Conservation (phyloP, 2,888 invertebrate species). For the Iselma pallidipennis region DNA sequence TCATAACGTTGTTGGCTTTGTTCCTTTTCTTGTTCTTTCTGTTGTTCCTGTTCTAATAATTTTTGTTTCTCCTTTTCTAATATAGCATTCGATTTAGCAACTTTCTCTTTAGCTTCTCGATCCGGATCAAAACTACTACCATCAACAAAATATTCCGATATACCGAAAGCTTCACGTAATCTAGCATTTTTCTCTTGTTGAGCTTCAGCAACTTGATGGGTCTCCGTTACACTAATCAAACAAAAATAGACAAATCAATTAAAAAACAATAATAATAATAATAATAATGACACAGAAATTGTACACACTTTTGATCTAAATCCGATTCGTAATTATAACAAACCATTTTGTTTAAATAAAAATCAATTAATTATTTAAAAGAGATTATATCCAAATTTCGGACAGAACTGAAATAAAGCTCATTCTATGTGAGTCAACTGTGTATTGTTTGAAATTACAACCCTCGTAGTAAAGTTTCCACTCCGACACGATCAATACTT, state of each 20-base stretch:
- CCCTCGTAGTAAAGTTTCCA: background rate
- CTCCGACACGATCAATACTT: conserved; percentile 15
- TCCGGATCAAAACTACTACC: conserved; percentile 90
- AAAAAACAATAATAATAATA: background rate
- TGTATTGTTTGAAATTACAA: background rate
- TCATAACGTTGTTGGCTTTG: conserved; percentile 63
- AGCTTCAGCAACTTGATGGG: conserved; percentile 94
- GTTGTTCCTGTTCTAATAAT: conserved; percentile 56
- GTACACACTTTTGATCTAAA: conserved; percentile 29
- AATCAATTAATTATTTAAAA: background rate
- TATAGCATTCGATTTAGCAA: conserved; percentile 58
- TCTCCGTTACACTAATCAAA: conserved; percentile 81
- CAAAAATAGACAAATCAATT: background rate
- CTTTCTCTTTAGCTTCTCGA: conserved; percentile 65
- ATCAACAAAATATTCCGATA: conserved; percentile 91
- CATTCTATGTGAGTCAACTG: background rate
- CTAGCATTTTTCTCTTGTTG: conserved; percentile 95
- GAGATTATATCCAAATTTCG: background rate
- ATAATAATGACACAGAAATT: conserved; percentile 2
- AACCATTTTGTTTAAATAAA: conserved; percentile 29
- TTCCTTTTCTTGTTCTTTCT: conserved; percentile 57
- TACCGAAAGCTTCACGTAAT: conserved; percentile 92
- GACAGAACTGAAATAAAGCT: background rate
- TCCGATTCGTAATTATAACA: conserved; percentile 35
- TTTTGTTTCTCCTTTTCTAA: conserved; percentile 50